These are phyloP conservation scores for Haliclona indistincta DNA, from an alignment of 37 sponge, comb jelly and placozoan species.

Conservation along the genomic window DNA sequence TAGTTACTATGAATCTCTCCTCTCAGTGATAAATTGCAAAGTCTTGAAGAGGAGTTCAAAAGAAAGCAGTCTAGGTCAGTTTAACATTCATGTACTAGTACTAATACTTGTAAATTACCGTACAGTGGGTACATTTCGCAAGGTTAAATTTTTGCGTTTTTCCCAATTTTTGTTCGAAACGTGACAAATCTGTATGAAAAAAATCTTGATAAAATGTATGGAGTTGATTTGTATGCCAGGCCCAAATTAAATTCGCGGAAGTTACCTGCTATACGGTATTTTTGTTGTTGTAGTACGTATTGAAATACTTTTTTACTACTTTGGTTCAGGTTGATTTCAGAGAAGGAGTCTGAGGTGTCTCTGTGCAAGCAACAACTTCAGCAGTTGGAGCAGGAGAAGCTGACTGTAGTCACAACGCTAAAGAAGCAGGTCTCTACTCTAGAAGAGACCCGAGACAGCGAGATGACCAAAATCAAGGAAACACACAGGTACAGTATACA, in stretches of 20 bases:
- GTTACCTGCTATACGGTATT: too few species aligned
- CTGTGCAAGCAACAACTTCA: slow-evolving; percentile 18
- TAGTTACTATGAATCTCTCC: not conserved
- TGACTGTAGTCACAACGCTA: slow-evolving; percentile 26
- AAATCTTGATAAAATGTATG: too few species aligned
- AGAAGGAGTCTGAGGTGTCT: slow-evolving; percentile 30
- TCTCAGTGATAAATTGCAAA: slow-evolving; percentile 22
- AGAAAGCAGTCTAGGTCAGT: slow-evolving; percentile 60
- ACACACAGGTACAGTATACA: slow-evolving; percentile 31
- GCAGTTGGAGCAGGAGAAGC: slow-evolving; percentile 59
- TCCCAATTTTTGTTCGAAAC: too few species aligned
- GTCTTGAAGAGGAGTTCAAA: slow-evolving; percentile 63
- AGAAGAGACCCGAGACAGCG: slow-evolving; percentile 45
- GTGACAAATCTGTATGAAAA: too few species aligned
- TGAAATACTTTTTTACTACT: not conserved
- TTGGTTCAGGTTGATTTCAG: slow-evolving; percentile 51
- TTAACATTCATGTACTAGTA: too few species aligned
- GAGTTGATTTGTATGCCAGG: too few species aligned
- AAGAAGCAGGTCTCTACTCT: slow-evolving; percentile 52
- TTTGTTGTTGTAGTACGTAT: too few species aligned
- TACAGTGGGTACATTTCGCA: not conserved
- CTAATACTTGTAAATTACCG: too few species aligned
- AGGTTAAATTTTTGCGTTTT: not conserved
- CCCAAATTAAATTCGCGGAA: too few species aligned
- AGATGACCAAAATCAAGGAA: slow-evolving; percentile 53